These are phyloP conservation scores for Autographa gamma DNA, from an alignment of 2,888 invertebrate species.

Conservation along the genomic window DNA sequence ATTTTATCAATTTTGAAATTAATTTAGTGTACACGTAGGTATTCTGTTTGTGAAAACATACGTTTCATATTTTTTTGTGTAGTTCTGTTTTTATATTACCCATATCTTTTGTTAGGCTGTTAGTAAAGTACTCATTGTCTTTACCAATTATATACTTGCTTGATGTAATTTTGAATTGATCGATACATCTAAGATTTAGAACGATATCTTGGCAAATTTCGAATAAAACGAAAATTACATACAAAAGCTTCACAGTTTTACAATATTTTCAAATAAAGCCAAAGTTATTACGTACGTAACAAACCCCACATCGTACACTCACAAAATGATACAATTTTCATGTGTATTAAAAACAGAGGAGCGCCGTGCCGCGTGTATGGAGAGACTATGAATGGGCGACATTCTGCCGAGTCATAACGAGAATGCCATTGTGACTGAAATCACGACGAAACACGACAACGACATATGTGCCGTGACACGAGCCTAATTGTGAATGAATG, in stretches of 20 bases:
- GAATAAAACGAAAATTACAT: too few species aligned
- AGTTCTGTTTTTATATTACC: too few species aligned
- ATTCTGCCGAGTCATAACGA: conserved; percentile 84
- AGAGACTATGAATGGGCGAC: conserved; percentile 80
- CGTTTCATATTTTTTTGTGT: neutral
- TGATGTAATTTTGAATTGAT: too few species aligned
- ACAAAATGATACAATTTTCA: conserved; percentile 50
- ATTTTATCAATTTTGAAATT: conserved; percentile 45
- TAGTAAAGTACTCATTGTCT: too few species aligned
- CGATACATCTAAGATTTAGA: too few species aligned
- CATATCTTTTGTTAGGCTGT: too few species aligned
- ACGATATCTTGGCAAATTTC: too few species aligned
- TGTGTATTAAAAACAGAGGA: conserved; percentile 50
- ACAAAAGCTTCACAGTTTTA: too few species aligned
- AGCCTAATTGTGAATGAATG: conserved; percentile 87
- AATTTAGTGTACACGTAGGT: conserved; percentile 12
- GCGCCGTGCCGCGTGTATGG: conserved; percentile 54
- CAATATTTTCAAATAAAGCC: neutral
- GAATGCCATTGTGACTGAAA: conserved; percentile 86
- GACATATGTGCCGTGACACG: conserved; percentile 71
- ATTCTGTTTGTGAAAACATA: neutral
- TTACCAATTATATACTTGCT: too few species aligned
- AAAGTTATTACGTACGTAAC: neutral
- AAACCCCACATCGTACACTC: neutral
- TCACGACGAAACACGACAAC: conserved; percentile 80